Conservation (phyloP, 2,888 invertebrate genomes). For the Aphrophora alni region DNA sequence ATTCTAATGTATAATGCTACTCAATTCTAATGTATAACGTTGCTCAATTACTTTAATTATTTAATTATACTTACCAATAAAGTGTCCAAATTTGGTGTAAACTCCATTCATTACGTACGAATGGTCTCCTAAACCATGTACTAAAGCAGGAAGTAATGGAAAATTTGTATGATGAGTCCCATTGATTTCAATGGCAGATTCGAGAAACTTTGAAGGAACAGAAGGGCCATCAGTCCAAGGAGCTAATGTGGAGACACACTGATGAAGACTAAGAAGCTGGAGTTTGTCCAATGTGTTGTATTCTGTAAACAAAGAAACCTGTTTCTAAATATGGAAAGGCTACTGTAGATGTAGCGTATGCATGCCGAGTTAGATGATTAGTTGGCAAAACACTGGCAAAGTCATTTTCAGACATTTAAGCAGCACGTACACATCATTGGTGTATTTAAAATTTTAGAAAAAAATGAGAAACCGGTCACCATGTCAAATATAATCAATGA, state of each 20-base stretch:
- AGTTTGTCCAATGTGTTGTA: constrained; percentile 59
- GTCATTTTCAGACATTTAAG: too few species aligned
- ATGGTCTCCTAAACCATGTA: constrained; percentile 64
- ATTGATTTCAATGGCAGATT: constrained; percentile 56
- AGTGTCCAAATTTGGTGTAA: constrained; percentile 62
- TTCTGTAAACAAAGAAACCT: constrained; percentile 50
- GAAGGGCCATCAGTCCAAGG: constrained; percentile 57
- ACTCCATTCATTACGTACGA: constrained; percentile 64
- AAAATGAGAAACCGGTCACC: too few species aligned
- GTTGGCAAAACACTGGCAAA: neutral
- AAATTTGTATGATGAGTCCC: constrained; percentile 56
- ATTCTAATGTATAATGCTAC: too few species aligned
- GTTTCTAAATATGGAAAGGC: neutral
- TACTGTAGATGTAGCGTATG: neutral
- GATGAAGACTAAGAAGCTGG: constrained; percentile 62
- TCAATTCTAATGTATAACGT: too few species aligned
- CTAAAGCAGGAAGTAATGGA: constrained; percentile 60
- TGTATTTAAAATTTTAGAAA: too few species aligned
- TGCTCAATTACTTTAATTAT: too few species aligned
- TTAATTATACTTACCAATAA: constrained; percentile 60
- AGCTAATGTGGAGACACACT: constrained; percentile 62
- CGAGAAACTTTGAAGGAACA: constrained; percentile 59
- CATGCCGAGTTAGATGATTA: too few species aligned
- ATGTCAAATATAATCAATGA: too few species aligned
- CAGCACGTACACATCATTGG: too few species aligned